Evolutionary conservation across 92 coral and sea anemone species (phyloP).

Genomic region (Porites rus): DNA sequence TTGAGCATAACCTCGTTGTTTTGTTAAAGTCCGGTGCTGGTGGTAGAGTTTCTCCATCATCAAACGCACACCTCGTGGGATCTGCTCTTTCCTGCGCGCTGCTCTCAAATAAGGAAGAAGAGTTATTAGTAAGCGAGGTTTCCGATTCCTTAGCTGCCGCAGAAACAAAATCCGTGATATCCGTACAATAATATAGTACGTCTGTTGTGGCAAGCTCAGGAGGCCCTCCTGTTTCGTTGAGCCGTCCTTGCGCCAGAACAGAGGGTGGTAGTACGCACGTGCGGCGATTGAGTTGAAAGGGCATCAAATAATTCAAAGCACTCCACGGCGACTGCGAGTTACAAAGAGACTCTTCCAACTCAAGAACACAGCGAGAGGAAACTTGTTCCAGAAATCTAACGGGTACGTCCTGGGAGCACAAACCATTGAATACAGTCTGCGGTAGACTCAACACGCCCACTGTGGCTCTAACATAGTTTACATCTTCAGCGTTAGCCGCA

Average conservation of each 20-base stretch:
- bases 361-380: conserved; percentile 77
- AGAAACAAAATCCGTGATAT: conserved; percentile 43
- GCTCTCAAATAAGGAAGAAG: conserved; percentile 52
- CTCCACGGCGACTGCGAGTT: conserved; percentile 76
- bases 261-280: conserved; percentile 85
- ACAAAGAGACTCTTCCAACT: conserved; percentile 79
- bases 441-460: conserved; percentile 84
- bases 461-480: conserved; percentile 68
- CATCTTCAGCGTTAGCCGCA: conserved; percentile 73
- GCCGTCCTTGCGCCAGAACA: conserved; percentile 76
- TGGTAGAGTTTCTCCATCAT: conserved; percentile 84
- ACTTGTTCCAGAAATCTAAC: conserved; percentile 83
- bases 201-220: conserved; percentile 74
- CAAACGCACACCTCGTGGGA: conserved; percentile 80
- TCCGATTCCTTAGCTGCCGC: conserved; percentile 28
- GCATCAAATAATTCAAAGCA: conserved; percentile 85
- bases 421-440: conserved; percentile 72
- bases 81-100: neutral
- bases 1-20: conserved; percentile 72
- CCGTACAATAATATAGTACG: conserved; percentile 83
- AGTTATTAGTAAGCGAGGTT: neutral
- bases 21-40: conserved; percentile 83
- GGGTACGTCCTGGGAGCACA: conserved; percentile 82
- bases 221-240: conserved; percentile 60
- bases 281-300: conserved; percentile 63